Evolutionary conservation across 2,113 vertebrate species (phyloP).

Genomic region (Cettia cetti): DNA sequence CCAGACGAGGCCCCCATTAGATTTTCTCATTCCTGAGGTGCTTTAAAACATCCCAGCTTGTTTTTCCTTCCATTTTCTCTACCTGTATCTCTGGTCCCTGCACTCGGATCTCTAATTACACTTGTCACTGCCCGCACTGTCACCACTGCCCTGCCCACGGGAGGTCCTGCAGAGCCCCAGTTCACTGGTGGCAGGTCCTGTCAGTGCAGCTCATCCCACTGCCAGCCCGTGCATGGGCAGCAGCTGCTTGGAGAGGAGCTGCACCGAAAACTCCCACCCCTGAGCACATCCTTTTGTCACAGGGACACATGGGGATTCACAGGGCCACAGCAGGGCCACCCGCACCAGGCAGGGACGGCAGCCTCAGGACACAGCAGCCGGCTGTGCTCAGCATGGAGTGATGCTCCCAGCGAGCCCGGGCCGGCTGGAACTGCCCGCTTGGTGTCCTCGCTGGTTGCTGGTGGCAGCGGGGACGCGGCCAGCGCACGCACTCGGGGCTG

Average conservation of each 20-base stretch:
- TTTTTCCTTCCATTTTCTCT: background rate
- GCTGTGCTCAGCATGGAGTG: background rate
- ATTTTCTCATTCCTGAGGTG: background rate
- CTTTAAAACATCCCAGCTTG: background rate
- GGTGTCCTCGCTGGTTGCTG: background rate
- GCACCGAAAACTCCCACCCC: background rate
- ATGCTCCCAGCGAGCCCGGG: background rate
- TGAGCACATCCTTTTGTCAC: background rate
- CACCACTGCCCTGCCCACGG: background rate
- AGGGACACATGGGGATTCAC: background rate
- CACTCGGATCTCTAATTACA: background rate
- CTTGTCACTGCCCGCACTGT: background rate
- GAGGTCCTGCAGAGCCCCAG: background rate
- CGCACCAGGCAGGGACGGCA: background rate
- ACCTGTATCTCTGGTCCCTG: background rate
- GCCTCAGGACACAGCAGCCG: background rate
- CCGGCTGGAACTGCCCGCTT: background rate
- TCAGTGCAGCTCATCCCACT: background rate
- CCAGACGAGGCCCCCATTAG: background rate
- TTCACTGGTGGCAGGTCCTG: background rate
- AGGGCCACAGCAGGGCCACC: background rate
- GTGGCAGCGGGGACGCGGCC: background rate
- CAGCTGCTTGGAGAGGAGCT: background rate
- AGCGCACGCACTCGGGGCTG: background rate
- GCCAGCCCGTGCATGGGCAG: rapidly evolving